Conservation (phyloP, 2,888 invertebrate species). For the Hyalella azteca region DNA sequence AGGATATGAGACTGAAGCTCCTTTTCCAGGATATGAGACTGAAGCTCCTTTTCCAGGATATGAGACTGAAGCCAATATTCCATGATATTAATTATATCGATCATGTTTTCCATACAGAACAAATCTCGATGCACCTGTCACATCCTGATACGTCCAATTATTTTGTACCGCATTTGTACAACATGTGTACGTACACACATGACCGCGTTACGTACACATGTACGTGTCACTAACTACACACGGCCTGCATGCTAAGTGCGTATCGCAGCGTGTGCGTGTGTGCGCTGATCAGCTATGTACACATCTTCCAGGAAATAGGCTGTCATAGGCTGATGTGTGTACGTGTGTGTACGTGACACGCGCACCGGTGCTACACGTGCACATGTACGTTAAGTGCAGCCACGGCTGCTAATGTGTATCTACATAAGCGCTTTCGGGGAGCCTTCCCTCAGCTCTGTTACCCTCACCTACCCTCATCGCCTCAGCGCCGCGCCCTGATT, state of each 20-base stretch:
- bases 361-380: background rate
- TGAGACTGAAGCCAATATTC: no score
- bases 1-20: no score
- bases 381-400: background rate
- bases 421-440: conserved; percentile 21
- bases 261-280: background rate
- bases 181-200: background rate
- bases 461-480: background rate
- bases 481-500: background rate
- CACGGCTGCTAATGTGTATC: conserved; percentile 14
- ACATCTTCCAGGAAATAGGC: background rate
- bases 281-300: conserved; percentile 8
- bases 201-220: background rate
- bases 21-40: no score
- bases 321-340: conserved; percentile 28
- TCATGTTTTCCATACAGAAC: no score
- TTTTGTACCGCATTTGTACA: background rate
- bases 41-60: no score
- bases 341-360: background rate
- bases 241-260: no score
- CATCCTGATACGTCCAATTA: background rate
- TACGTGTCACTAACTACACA: no score
- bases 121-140: no score
- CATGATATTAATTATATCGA: no score
- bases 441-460: background rate